These are phyloP conservation scores for Cladorhizidae sp. DNA, from an alignment of 37 sponge, comb jelly and placozoan species.

Conservation along the genomic window DNA sequence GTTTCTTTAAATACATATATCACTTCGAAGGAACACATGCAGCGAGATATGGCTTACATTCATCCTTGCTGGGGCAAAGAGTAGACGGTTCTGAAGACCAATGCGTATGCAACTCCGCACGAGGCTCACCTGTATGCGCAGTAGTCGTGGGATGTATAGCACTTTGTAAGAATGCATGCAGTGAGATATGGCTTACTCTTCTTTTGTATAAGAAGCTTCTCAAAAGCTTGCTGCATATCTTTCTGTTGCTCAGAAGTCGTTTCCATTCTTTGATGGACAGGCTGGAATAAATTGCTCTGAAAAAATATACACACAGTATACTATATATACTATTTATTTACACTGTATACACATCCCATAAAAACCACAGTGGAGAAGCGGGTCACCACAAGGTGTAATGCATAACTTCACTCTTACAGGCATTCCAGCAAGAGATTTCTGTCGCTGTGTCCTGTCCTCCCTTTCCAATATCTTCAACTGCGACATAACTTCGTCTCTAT, in stretches of 20 bases:
- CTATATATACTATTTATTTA: background rate
- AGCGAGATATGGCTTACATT: background rate
- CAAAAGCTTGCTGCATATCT: conserved; percentile 84
- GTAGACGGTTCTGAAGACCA: no score
- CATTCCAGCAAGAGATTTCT: conserved; percentile 46
- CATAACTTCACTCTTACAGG: conserved; percentile 72
- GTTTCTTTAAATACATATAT: no score
- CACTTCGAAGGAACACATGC: no score
- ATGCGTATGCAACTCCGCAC: no score
- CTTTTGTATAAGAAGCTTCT: conserved; percentile 41
- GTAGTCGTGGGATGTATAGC: no score
- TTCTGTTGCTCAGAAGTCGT: conserved; percentile 61
- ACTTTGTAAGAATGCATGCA: no score
- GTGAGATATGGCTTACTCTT: background rate
- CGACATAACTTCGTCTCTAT: conserved; percentile 39
- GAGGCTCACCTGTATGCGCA: no score
- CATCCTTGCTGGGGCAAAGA: no score
- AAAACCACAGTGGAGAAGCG: no score
- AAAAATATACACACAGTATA: background rate
- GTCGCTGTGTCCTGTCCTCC: conserved; percentile 64
- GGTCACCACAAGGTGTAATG: no score
- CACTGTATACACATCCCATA: background rate
- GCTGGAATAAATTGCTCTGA: conserved; percentile 76
- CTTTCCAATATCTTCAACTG: conserved; percentile 65
- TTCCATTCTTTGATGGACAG: conserved; percentile 48